Evolutionary conservation across 2,888 invertebrate genomes (phyloP).

Genomic region (Ferdinandea cuprea): DNA sequence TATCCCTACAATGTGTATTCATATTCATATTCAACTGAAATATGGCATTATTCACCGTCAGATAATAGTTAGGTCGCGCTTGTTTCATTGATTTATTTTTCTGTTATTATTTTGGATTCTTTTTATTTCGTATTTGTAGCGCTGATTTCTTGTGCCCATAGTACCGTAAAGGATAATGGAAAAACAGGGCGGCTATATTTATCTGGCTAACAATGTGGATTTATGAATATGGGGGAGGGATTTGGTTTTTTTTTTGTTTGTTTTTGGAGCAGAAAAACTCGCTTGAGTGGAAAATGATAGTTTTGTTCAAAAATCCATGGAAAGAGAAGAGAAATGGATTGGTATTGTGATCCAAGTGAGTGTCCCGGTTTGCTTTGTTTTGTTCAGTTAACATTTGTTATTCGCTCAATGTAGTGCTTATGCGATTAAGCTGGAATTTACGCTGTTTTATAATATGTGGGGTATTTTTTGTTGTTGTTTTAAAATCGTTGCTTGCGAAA

Average conservation of each 20-base stretch:
- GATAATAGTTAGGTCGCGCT: conserved; percentile 41
- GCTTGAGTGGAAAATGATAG: conserved; percentile 16
- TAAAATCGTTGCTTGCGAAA: no score
- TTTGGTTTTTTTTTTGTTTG: conserved; percentile 31
- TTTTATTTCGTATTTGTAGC: conserved; percentile 2
- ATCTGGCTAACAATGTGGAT: conserved; percentile 63
- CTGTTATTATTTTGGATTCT: not conserved
- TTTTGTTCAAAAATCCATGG: not conserved
- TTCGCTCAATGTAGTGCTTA: not conserved
- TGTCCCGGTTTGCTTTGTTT: not conserved
- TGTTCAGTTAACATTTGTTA: not conserved
- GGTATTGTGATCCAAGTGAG: not conserved
- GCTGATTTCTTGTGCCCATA: conserved; percentile 57
- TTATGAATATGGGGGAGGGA: conserved; percentile 17
- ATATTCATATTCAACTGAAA: not conserved
- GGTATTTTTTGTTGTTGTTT: not conserved
- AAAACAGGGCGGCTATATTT: conserved; percentile 64
- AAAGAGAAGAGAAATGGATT: not conserved
- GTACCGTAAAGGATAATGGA: conserved; percentile 56
- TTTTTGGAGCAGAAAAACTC: conserved; percentile 28
- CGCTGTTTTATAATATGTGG: not conserved
- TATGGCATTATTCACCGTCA: conserved; percentile 27
- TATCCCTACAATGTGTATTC: conserved; percentile 1
- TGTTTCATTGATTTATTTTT: conserved; percentile 51
- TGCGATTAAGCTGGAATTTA: not conserved